Evolutionary conservation across 2,888 invertebrate species (phyloP).

Genomic region (Tipula lateralis): DNA sequence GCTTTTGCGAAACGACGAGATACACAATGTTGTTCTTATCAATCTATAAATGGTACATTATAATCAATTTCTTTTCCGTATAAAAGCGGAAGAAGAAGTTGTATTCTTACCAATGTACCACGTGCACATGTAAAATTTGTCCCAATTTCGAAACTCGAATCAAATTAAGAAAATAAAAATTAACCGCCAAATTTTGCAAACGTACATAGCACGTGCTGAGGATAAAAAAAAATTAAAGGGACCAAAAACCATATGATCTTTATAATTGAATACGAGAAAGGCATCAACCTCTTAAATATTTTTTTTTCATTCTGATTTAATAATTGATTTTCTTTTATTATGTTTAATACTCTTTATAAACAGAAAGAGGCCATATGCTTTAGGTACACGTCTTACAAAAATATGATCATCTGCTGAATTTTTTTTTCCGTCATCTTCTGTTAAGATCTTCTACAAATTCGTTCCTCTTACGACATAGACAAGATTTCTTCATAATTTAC

Average conservation of each 20-base stretch:
- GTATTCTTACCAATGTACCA: not conserved
- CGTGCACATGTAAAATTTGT: not conserved
- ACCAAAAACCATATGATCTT: not conserved
- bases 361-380: conserved; percentile 19
- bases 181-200: not conserved
- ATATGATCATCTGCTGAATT: conserved; percentile 11
- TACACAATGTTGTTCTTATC: no score
- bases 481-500: not conserved
- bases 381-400: not conserved
- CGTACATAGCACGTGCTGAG: not conserved
- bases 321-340: conserved; percentile 19
- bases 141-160: not conserved
- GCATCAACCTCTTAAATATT: not conserved
- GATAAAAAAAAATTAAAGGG: not conserved
- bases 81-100: not conserved
- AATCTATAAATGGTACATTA: no score
- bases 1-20: no score
- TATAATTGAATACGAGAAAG: not conserved
- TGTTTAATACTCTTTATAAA: not conserved
- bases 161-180: not conserved
- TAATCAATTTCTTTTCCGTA: no score
- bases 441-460: not conserved
- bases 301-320: not conserved
- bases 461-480: not conserved
- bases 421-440: not conserved